Evolutionary conservation across 2,888 invertebrate species (phyloP).

Genomic region (Argynnis bischoffii): DNA sequence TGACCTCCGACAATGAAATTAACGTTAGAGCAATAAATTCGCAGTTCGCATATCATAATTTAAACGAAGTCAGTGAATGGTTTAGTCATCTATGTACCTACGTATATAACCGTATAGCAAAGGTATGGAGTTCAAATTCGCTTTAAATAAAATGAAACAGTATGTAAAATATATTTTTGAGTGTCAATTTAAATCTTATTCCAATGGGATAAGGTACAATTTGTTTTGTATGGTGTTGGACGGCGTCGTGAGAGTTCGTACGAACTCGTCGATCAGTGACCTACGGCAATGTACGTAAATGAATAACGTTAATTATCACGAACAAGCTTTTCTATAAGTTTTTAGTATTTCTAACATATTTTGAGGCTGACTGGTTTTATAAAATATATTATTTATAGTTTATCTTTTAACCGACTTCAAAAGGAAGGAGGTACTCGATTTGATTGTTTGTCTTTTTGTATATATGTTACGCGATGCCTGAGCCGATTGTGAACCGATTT

Average conservation of each 20-base stretch:
- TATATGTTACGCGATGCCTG: too few species aligned
- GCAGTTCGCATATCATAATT: constrained; percentile 10
- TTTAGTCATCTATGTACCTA: constrained; percentile 3
- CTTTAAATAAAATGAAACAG: constrained; percentile 21
- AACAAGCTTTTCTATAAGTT: constrained; percentile 9
- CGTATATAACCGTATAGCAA: neutral
- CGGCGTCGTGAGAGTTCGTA: constrained; percentile 44
- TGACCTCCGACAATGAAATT: constrained; percentile 14
- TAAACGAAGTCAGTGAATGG: constrained; percentile 10
- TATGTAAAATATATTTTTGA: neutral
- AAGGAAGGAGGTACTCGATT: too few species aligned
- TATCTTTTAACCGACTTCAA: too few species aligned
- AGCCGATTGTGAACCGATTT: too few species aligned
- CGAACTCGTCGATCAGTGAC: constrained; percentile 58
- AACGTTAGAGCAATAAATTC: constrained; percentile 12
- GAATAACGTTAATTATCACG: constrained; percentile 31
- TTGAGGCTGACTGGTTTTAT: neutral
- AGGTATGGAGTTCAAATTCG: constrained; percentile 9
- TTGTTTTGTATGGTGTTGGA: constrained; percentile 46
- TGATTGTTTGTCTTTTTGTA: too few species aligned
- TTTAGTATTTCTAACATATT: neutral
- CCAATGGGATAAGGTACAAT: constrained; percentile 35
- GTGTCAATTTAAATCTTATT: constrained; percentile 8
- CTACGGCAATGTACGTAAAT: constrained; percentile 55
- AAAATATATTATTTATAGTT: too few species aligned